Conservation (phyloP, 2,113 vertebrate species). For the Corvus hawaiiensis region DNA sequence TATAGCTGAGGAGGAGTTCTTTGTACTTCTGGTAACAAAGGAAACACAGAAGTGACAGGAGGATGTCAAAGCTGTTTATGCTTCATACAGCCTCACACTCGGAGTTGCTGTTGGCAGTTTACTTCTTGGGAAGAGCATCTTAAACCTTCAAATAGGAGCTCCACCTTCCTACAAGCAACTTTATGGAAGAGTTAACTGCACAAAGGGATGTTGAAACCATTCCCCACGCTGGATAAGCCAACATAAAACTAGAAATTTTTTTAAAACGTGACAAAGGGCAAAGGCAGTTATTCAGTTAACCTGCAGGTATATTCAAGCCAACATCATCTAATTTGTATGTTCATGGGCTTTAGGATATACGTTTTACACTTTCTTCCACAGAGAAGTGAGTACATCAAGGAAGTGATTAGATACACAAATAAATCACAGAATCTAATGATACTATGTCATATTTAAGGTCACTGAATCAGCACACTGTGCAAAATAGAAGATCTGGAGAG, state of each 20-base stretch:
- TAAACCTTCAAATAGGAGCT: background rate
- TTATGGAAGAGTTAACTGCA: background rate
- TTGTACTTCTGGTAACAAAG: conserved; percentile 39
- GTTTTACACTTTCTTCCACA: background rate
- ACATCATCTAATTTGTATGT: background rate
- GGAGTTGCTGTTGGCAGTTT: background rate
- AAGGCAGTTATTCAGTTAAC: background rate
- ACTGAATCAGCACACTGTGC: background rate
- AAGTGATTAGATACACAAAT: background rate
- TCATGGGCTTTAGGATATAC: background rate
- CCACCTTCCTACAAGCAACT: background rate
- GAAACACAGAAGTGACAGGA: conserved; percentile 7
- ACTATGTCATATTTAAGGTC: background rate
- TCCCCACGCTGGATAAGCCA: background rate
- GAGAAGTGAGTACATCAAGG: background rate
- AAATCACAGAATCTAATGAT: background rate
- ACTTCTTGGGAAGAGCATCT: background rate
- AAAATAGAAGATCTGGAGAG: background rate
- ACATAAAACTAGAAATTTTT: background rate
- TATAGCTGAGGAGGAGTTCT: background rate
- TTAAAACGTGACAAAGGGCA: background rate
- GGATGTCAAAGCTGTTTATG: conserved; percentile 3
- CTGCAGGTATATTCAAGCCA: background rate
- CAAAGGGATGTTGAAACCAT: background rate
- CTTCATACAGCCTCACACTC: background rate